These are phyloP conservation scores for Hymenochirus boettgeri DNA, from an alignment of 2,113 vertebrate species.

Conservation along the genomic window DNA sequence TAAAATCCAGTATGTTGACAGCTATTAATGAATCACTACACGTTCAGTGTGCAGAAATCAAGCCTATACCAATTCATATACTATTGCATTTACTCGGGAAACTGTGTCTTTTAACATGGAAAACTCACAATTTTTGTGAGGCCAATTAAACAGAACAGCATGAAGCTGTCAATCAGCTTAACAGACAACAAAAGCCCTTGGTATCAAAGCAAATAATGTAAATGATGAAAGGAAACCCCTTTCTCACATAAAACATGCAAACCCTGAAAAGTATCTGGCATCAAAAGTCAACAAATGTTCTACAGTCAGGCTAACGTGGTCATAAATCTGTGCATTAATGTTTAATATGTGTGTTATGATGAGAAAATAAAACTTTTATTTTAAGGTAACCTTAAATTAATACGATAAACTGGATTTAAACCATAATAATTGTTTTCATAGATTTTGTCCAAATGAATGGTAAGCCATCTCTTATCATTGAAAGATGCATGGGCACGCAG, in stretches of 20 bases:
- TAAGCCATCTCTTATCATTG: conserved; percentile 88
- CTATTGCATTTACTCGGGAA: conserved; percentile 63
- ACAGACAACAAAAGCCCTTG: conserved; percentile 63
- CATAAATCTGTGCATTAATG: neutral
- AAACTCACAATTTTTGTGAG: conserved; percentile 58
- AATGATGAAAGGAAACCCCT: conserved; percentile 47
- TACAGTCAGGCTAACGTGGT: neutral
- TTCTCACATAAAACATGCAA: conserved; percentile 48
- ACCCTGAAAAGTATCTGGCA: neutral
- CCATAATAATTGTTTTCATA: conserved; percentile 38
- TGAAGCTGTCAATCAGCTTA: conserved; percentile 66
- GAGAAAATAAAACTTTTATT: conserved; percentile 8
- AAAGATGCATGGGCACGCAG: conserved; percentile 89
- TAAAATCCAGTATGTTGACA: conserved; percentile 43
- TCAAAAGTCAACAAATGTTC: conserved; percentile 16
- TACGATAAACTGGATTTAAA: neutral
- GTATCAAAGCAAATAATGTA: conserved; percentile 71
- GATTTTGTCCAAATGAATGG: conserved; percentile 79
- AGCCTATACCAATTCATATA: conserved; percentile 42
- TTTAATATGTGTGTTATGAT: neutral
- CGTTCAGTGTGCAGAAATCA: conserved; percentile 48
- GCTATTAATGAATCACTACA: conserved; percentile 40
- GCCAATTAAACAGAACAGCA: conserved; percentile 70
- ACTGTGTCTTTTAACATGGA: conserved; percentile 57
- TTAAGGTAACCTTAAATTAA: conserved; percentile 17